phyloP scores from a whole-genome alignment of 1,140 invertebrate species.

The Leptinotarsa texana region DNA sequence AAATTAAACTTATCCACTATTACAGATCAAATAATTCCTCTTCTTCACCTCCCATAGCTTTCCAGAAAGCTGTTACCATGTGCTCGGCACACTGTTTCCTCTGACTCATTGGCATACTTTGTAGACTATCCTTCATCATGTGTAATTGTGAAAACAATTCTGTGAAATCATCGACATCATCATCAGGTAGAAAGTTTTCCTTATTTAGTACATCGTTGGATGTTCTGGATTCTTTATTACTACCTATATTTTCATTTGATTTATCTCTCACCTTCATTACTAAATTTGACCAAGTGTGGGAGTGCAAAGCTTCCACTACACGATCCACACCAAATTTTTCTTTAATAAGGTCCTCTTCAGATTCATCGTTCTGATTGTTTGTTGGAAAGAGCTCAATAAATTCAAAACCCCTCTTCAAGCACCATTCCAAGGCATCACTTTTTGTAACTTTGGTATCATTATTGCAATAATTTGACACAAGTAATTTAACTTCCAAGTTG shows the following conservation, averaged over 20 bases:
- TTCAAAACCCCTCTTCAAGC: conserved; percentile 64
- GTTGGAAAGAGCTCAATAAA: conserved; percentile 70
- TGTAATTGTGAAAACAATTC: conserved; percentile 67
- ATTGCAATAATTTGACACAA: conserved; percentile 53
- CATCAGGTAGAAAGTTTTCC: conserved; percentile 9
- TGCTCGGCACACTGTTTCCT: conserved; percentile 75
- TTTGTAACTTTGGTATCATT: conserved; percentile 49
- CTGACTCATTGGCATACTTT: conserved; percentile 64
- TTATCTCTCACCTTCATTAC: conserved; percentile 64
- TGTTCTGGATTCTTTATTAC: not conserved
- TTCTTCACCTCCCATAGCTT: conserved; percentile 75
- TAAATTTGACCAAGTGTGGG: conserved; percentile 78
- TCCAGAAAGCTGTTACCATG: conserved; percentile 79
- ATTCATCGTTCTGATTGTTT: conserved; percentile 56
- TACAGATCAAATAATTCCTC: conserved; percentile 60
- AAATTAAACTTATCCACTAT: not conserved
- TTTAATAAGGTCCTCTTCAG: conserved; percentile 64
- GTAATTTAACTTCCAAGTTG: conserved; percentile 53
- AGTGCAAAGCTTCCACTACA: conserved; percentile 73
- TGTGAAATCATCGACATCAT: conserved; percentile 61
- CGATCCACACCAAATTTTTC: conserved; percentile 72
- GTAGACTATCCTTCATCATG: conserved; percentile 71
- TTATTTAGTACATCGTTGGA: conserved; percentile 2
- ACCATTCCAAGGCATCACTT: conserved; percentile 51
- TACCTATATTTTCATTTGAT: not conserved